Percentiles rank a stretch among this genome's conserved stretches.
Evolutionary conservation across 64 coral and sea anemone species (phyloP).

Genomic region (Trachythela sp.): DNA sequence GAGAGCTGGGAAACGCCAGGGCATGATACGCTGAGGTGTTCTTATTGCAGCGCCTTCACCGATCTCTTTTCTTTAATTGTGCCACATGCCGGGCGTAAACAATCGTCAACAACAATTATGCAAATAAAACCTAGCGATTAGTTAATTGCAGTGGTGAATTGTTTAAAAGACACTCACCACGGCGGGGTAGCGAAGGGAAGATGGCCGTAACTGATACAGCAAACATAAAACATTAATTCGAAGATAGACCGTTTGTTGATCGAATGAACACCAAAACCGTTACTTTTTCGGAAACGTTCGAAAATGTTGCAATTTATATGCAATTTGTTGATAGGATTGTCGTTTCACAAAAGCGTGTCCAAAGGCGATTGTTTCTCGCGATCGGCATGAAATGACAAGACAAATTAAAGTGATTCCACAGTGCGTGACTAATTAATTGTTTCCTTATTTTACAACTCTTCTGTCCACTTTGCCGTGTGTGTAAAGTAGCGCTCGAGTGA

Average conservation of each 20-base stretch:
- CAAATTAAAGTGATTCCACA: background rate
- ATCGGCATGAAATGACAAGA: slow-evolving; percentile 12
- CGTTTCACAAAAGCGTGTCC: background rate
- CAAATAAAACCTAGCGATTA: background rate
- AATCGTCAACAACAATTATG: background rate
- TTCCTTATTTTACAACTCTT: background rate
- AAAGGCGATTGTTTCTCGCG: background rate
- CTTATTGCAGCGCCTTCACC: background rate
- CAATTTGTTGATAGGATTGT: background rate
- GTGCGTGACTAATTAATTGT: slow-evolving; percentile 13
- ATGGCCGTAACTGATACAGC: background rate
- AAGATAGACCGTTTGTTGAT: background rate
- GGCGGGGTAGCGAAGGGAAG: background rate
- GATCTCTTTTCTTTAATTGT: slow-evolving; percentile 22
- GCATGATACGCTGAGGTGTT: background rate
- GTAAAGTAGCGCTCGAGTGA: background rate
- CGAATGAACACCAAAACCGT: background rate
- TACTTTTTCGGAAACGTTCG: background rate
- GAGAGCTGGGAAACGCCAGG: background rate
- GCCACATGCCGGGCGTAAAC: background rate
- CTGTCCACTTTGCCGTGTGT: background rate
- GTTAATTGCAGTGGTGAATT: slow-evolving; percentile 2
- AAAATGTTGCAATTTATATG: background rate
- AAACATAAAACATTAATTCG: background rate
- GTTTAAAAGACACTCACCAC: background rate